Base-by-base conservation (phyloP, 2,113 vertebrate species). In the Hemiprocne comata region DNA sequence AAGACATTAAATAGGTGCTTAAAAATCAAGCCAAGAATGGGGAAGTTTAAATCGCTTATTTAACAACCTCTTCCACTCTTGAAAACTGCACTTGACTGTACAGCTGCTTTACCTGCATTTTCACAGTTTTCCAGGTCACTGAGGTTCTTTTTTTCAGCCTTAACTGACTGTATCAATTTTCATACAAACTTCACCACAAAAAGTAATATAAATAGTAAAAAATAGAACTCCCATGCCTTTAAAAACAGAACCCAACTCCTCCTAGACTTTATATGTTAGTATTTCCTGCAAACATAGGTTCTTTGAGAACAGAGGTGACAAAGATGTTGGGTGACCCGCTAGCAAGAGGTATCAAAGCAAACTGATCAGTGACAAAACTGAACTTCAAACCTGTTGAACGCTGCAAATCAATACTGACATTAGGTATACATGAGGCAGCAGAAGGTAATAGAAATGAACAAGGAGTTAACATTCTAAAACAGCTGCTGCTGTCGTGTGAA, bases 11-110 rank as follows among this genome's bases (percentile, higher is more conserved):
- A 78, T 5, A 61, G 74, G 66, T 75, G 50, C 87, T 95, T 76
- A 89, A 94, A 96, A 91, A 76, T 4, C 44, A 92, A 88, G 53
- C 17, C 58, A 84, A 94, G 81, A 67, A 92, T 74, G 69, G 11
- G 77, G 25, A 78, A 65, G 21, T 89, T 94, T 58, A 76, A 95
- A 94, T 23, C 87, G 54, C 77, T 85, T 78, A 61, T 89, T 88
- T 87, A 89, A 89, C 80, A 91, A 54, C 40, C 19, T 77, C 28
- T 76, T 95, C 58, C 50, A 69, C 71, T 91, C 36, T 70, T 82
- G 69, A 94, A 92, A 91, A 78, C 77, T 17, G 36, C 46, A 53
- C 34, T 50, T 72, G 75, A 86, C 40, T 79, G 60, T 33, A 60
- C 23, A 70, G 75, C 75, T 69, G 73, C 19, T 89, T 94, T 70